phyloP scores from a whole-genome alignment of 2,888 invertebrate genomes.

The Napeogenes sylphis region DNA sequence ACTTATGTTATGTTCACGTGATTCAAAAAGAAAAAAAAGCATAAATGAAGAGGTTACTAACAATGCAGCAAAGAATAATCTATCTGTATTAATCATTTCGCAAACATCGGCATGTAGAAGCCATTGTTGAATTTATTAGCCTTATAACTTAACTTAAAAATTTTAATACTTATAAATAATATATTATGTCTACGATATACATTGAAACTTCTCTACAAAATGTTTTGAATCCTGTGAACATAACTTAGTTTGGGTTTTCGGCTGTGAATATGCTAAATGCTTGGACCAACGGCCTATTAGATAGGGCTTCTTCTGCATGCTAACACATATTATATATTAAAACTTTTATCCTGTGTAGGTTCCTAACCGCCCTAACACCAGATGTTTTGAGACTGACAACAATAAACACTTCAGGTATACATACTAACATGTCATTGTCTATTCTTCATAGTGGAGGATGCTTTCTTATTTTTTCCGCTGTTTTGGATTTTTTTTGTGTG shows the following conservation, averaged over 20 bases:
- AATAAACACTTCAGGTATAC: constrained; percentile 75
- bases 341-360: constrained; percentile 60
- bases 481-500: constrained; percentile 19
- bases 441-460: constrained; percentile 63
- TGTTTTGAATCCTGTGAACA: constrained; percentile 19
- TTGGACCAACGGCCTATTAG: constrained; percentile 69
- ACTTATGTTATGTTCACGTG: constrained; percentile 30
- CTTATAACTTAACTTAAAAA: too few relatives aligned
- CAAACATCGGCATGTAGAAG: too few relatives aligned
- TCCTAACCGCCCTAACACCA: constrained; percentile 76
- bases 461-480: constrained; percentile 52
- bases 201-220: constrained; percentile 10
- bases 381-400: constrained; percentile 77
- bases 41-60: neutral
- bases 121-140: too few relatives aligned
- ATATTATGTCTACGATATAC: neutral
- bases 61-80: neutral
- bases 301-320: constrained; percentile 27
- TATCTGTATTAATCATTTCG: neutral
- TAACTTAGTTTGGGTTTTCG: constrained; percentile 41
- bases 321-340: constrained; percentile 31
- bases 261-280: constrained; percentile 51
- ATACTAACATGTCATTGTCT: constrained; percentile 46
- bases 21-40: constrained; percentile 22
- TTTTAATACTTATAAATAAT: too few relatives aligned